Evolutionary conservation across 2,797 vertebrate species (phyloP).

Genomic region (Yasuhikotakia modesta): DNA sequence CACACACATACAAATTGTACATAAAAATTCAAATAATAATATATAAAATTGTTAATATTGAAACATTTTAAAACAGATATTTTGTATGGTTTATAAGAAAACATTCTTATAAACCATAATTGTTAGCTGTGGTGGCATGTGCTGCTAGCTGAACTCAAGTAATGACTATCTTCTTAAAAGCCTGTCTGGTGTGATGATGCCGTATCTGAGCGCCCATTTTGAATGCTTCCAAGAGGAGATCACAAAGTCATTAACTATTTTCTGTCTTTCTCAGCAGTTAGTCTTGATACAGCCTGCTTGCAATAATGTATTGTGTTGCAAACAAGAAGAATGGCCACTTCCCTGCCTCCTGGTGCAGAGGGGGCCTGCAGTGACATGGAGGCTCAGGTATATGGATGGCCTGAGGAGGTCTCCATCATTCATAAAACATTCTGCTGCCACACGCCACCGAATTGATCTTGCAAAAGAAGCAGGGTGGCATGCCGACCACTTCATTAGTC

Average conservation of each 20-base stretch:
- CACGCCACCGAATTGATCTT: slow-evolving; percentile 83
- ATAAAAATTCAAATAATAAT: too few species aligned
- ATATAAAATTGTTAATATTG: too few species aligned
- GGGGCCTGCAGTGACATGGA: slow-evolving; percentile 59
- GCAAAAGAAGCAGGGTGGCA: slow-evolving; percentile 84
- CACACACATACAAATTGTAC: too few species aligned
- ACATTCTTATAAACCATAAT: too few species aligned
- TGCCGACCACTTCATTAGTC: slow-evolving; percentile 85
- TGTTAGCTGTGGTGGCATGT: slow-evolving; percentile 6
- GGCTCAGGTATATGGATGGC: slow-evolving; percentile 71
- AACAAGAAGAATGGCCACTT: slow-evolving; percentile 81
- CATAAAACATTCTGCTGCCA: slow-evolving; percentile 76
- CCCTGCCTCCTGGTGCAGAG: slow-evolving; percentile 73
- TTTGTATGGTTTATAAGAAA: too few species aligned
- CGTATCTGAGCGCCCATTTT: slow-evolving; percentile 47
- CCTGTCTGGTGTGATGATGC: slow-evolving; percentile 37
- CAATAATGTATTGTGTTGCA: slow-evolving; percentile 78
- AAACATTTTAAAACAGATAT: too few species aligned
- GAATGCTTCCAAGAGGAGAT: slow-evolving; percentile 61
- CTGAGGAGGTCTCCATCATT: slow-evolving; percentile 85
- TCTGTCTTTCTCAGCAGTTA: slow-evolving; percentile 66
- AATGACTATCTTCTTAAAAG: slow-evolving; percentile 51
- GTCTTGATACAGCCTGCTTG: slow-evolving; percentile 62
- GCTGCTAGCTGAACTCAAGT: slow-evolving; percentile 53
- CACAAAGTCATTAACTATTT: slow-evolving; percentile 64